Conservation (phyloP, 2,113 vertebrate species). For the Ceratotherium simum region DNA sequence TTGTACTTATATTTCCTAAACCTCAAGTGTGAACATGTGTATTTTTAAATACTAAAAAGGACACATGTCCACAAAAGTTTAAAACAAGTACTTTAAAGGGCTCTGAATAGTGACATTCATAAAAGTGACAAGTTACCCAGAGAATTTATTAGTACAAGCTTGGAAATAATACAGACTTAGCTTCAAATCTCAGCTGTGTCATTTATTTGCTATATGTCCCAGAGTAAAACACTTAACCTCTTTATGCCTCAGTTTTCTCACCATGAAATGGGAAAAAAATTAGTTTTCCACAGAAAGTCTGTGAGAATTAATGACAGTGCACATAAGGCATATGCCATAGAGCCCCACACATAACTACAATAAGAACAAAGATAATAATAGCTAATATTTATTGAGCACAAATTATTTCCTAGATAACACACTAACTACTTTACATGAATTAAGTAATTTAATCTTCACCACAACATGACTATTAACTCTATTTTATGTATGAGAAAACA, state of each 20-base stretch:
- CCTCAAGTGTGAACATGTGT: not conserved
- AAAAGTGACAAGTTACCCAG: not conserved
- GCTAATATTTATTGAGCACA: not conserved
- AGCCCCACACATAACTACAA: not conserved
- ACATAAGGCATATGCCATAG: too few relatives aligned
- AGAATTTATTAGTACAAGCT: not conserved
- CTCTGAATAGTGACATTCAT: not conserved
- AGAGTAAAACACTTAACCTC: not conserved
- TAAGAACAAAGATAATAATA: not conserved
- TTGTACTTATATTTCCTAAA: not conserved
- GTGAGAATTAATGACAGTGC: not conserved
- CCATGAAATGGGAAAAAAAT: not conserved
- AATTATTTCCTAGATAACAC: not conserved
- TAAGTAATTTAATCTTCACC: not conserved
- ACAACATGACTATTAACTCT: not conserved
- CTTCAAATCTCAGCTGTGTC: not conserved
- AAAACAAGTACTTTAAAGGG: not conserved
- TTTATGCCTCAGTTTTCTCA: not conserved
- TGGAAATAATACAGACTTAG: not conserved
- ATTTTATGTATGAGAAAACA: not conserved
- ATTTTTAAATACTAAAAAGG: not conserved
- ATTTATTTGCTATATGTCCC: not conserved
- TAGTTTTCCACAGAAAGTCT: not conserved
- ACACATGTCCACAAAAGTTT: not conserved
- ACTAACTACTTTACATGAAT: not conserved